Base-by-base conservation (phyloP, 2,797 vertebrate genomes). In the Nyctibius grandis region DNA sequence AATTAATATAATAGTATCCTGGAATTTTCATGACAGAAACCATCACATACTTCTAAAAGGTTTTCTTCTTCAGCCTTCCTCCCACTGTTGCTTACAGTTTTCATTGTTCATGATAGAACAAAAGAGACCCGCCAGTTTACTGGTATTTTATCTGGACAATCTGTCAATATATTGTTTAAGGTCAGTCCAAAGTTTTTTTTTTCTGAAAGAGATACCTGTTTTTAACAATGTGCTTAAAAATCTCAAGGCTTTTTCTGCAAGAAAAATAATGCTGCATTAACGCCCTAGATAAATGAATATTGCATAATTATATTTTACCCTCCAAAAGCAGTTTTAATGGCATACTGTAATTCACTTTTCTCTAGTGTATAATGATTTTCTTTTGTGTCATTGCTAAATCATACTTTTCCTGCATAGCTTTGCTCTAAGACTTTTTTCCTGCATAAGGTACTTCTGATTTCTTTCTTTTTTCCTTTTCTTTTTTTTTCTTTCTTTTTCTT, bases 221-320 rank as follows among this genome's bases (percentile, higher is more conserved):
- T 88, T 79, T 59, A 47, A 56, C 40, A 57, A 15, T 12, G 9
- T 91, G 12, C 59, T 83, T 92, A 63, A 78, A 88, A 84, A 79
- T 64, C 14, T 40, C 31, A 14, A 40, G 17, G 25, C 18, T 94
- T 73, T 68, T 1, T 9, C 60, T 93, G n/a, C n/a, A 69, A 95
- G 60, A 47, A 79, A 85, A 86, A 51, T 36, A 63, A 34, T 8
- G 31, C 29, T 75, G 42, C 40, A 15, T 68, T 31, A 91, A 59
- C 12, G 70, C 57, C 28, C n/a, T 83, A n/a, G 50, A 38, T 72
- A 92, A 86, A 87, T 91, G 92, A 38, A 19, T 86, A 26, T 69
- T 85, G 50, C 64, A n/a, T 79, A 85, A 93, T 93, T 76, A 44
- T 54, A 72, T 91, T 90, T 94, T 89, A 68, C n/a, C 25, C 42